Evolutionary conservation across 2,888 invertebrate genomes (phyloP).

Genomic region (Zeuzera pyrina): DNA sequence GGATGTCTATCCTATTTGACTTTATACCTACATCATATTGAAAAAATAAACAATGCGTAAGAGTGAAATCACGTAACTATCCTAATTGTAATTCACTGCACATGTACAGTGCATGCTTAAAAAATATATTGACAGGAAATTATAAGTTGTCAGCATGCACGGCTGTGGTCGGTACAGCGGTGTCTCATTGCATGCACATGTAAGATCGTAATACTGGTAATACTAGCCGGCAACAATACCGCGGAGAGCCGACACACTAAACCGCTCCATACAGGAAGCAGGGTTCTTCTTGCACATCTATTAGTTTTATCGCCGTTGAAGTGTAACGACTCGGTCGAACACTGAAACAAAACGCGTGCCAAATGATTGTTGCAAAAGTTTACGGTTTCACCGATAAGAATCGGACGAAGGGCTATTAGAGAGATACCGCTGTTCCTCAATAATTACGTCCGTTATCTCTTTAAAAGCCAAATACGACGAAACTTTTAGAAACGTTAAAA

Average conservation of each 20-base stretch:
- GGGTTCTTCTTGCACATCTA: conserved; percentile 25
- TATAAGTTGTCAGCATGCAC: conserved; percentile 31
- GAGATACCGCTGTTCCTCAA: conserved; percentile 28
- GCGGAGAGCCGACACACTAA: conserved; percentile 14
- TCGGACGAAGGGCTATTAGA: conserved; percentile 36
- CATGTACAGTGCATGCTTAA: conserved; percentile 6
- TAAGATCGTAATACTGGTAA: conserved; percentile 1
- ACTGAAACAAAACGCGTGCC: conserved; percentile 44
- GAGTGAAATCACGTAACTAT: no score
- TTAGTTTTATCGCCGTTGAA: conserved; percentile 14
- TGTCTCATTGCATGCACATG: conserved; percentile 38
- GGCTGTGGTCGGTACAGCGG: conserved; percentile 25
- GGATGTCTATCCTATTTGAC: no score
- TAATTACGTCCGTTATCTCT: conserved; percentile 38
- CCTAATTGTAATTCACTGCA: conserved; percentile 18
- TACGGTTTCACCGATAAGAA: conserved; percentile 37
- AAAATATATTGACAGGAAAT: conserved; percentile 37
- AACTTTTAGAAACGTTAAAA: conserved; percentile 24
- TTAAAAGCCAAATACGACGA: conserved; percentile 29
- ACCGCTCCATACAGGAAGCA: conserved; percentile 33
- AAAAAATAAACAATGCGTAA: no score
- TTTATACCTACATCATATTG: no score
- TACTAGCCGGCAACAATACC: conserved; percentile 6
- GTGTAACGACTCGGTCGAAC: conserved; percentile 10
- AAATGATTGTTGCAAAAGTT: conserved; percentile 34